Evolutionary conservation across 92 coral and sea anemone genomes (phyloP), one percentile per base, ranked within the genome.

Genomic region (Porites lobata): DNA sequence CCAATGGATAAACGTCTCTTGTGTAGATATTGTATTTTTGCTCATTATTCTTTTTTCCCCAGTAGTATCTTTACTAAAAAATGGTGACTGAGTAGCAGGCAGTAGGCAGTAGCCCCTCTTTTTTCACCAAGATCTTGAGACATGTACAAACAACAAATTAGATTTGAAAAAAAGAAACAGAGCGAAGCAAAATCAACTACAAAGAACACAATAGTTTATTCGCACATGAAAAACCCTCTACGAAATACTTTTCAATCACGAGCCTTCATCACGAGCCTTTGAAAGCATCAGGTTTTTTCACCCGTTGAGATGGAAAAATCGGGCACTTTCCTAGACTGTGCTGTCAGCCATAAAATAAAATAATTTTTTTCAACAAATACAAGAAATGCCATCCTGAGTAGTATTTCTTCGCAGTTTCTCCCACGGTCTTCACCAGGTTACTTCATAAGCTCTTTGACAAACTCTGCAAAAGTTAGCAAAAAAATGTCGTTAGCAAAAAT

Each of bases 381-480:
- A 21, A n/a, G 65, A 82, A 69, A 8, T 69, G 68, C 53, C 75
- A 58, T 43, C 71, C 68, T 64, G 75, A 5, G 85, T 70, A 38
- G 76, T 82, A 82, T 50, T 69, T 12, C 69, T 72, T 70, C 12
- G n/a, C 11, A 56, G 77, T n/a, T 15, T 74, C 69, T 54, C 75
- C 79, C 47, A 51, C 51, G 21, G 50, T 6, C 64, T 6, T 50
- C 6, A 24, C 24, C 14, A 9, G 18, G 20, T 73, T 75, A 73
- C 84, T 86, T 82, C 85, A 86, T 89, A 88, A 91, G 70, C 69
- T 80, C 80, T 59, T 87, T 85, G 71, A 91, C 91, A 59, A 91
- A 86, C 72, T 81, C 94, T 91, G 91, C 61, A 81, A 91, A 81
- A 65, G 19, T 15, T 12, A 47, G 71, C n/a, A 77, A 52, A 64